Conservation (phyloP, 2,888 invertebrate genomes). For the Theristus sp. region DNA sequence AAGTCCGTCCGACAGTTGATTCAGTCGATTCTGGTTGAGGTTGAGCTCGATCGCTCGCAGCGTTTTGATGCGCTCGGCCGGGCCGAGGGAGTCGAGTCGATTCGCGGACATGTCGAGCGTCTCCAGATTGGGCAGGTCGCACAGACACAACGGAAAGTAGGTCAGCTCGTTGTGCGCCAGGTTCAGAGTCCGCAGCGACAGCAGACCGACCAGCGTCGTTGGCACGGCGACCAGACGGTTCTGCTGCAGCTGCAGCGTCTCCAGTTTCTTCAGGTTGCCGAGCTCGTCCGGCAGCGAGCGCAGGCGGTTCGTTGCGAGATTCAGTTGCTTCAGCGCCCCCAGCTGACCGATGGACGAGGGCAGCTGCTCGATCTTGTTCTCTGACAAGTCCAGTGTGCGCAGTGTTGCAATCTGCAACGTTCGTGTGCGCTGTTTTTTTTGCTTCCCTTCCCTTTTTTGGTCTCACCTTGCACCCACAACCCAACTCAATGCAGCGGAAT, state of each 20-base stretch:
- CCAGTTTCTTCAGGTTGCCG: slow-evolving; percentile 33
- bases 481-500: too few relatives aligned
- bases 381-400: slow-evolving; percentile 73
- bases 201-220: slow-evolving; percentile 15
- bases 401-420: slow-evolving; percentile 41
- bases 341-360: slow-evolving; percentile 37
- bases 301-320: slow-evolving; percentile 38
- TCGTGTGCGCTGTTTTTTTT: not conserved
- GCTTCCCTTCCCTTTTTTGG: not conserved
- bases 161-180: slow-evolving; percentile 32
- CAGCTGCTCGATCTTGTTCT: slow-evolving; percentile 55
- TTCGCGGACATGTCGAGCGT: slow-evolving; percentile 67
- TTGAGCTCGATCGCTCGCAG: slow-evolving; percentile 69
- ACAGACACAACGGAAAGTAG: slow-evolving; percentile 58
- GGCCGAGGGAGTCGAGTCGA: slow-evolving; percentile 50
- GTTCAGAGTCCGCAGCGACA: slow-evolving; percentile 30
- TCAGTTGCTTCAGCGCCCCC: slow-evolving; percentile 37
- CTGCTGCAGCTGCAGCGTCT: slow-evolving; percentile 29
- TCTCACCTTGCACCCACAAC: too few relatives aligned
- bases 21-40: slow-evolving; percentile 78
- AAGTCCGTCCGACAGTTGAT: slow-evolving; percentile 1
- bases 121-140: slow-evolving; percentile 40
- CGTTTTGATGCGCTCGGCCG: slow-evolving; percentile 44
- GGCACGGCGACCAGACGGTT: slow-evolving; percentile 16
- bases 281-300: slow-evolving; percentile 31